These are phyloP conservation scores for Girardinichthys multiradiatus DNA, from an alignment of 2,113 vertebrate species.

Conservation along the genomic window DNA sequence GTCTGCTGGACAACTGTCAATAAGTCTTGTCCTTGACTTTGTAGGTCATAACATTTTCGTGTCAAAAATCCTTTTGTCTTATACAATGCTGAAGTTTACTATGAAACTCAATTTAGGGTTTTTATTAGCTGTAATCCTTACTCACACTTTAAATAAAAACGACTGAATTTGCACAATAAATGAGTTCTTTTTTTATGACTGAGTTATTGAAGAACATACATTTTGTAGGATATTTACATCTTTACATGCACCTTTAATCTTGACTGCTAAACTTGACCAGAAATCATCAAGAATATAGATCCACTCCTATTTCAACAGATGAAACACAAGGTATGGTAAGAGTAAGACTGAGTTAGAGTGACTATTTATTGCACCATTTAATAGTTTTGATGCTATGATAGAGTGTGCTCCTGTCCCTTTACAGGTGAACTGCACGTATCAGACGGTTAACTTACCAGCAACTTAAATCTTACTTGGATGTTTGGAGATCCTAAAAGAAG, in stretches of 20 bases:
- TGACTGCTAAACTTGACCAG: neutral
- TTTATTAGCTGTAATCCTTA: neutral
- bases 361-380: slow-evolving; percentile 79
- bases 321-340: neutral
- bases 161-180: neutral
- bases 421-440: slow-evolving; percentile 68
- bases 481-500: neutral
- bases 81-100: neutral
- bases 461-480: neutral
- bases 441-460: slow-evolving; percentile 35
- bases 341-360: rapidly evolving
- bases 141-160: neutral
- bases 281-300: neutral
- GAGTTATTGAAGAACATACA: neutral
- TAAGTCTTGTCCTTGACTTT: neutral
- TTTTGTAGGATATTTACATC: neutral
- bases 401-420: slow-evolving; percentile 14
- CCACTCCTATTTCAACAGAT: neutral
- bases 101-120: neutral
- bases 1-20: neutral
- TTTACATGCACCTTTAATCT: neutral
- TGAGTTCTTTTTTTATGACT: neutral
- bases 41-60: neutral
- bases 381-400: slow-evolving; percentile 59
- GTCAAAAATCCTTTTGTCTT: neutral